These are phyloP conservation scores for Crotalus horridus DNA, from an alignment of 2,113 vertebrate species.

Conservation along the genomic window DNA sequence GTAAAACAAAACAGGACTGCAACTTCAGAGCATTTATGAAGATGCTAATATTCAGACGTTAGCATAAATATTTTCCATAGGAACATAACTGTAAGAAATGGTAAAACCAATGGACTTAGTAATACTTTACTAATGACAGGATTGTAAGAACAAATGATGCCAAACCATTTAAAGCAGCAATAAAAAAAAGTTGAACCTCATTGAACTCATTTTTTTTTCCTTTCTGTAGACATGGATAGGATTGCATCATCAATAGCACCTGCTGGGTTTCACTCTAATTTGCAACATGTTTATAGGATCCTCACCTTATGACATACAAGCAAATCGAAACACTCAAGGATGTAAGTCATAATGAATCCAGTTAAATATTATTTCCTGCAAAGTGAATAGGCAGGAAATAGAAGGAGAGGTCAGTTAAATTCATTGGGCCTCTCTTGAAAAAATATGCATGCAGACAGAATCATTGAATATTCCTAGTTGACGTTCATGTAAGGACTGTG, in stretches of 20 bases:
- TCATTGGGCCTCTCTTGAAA: neutral
- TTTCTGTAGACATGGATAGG: neutral
- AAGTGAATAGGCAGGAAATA: too few relatives aligned
- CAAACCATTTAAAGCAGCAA: neutral
- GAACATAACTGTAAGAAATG: neutral
- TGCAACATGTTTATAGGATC: neutral
- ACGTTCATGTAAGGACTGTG: neutral
- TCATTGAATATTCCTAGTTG: neutral
- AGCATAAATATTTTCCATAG: neutral
- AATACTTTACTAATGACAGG: neutral
- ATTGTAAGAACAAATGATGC: neutral
- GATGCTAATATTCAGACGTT: neutral
- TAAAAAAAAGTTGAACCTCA: neutral
- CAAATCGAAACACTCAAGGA: neutral
- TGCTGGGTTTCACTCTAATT: neutral
- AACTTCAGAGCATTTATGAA: neutral
- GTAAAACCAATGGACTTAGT: neutral
- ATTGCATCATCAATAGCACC: neutral
- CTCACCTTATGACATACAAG: neutral
- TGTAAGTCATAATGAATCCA: neutral
- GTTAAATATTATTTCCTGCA: neutral
- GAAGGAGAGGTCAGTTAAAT: neutral
- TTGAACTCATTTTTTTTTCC: neutral
- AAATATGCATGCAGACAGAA: neutral
- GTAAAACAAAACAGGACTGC: neutral